These are phyloP conservation scores for Pterophyllum scalare DNA, from an alignment of 2,113 vertebrate species.

Conservation along the genomic window DNA sequence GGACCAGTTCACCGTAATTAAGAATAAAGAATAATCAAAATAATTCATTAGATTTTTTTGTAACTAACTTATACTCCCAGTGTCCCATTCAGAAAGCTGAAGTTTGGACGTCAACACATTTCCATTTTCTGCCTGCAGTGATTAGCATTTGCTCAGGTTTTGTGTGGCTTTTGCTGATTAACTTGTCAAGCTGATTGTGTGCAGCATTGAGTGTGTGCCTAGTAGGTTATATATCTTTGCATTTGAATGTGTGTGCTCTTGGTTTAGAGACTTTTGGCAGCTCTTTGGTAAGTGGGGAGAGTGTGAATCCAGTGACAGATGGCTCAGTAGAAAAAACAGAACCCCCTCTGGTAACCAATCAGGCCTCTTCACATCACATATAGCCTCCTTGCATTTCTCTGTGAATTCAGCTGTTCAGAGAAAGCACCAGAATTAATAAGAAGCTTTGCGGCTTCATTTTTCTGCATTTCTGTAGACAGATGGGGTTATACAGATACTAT, in stretches of 20 bases:
- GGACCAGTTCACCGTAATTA: not conserved
- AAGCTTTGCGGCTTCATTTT: not conserved
- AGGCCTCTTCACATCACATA: constrained; percentile 45
- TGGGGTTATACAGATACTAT: not conserved
- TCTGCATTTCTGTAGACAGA: not conserved
- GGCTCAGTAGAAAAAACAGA: constrained; percentile 58
- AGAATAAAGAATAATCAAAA: not conserved
- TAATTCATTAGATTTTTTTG: not conserved
- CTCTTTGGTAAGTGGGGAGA: constrained; percentile 50
- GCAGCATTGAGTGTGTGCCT: constrained; percentile 31
- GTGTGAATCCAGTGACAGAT: constrained; percentile 77
- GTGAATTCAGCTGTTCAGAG: constrained; percentile 11
- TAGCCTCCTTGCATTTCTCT: constrained; percentile 32
- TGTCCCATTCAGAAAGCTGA: not conserved
- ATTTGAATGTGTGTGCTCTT: constrained; percentile 35
- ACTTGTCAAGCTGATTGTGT: constrained; percentile 41
- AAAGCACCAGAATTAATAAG: not conserved
- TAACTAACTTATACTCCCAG: not conserved
- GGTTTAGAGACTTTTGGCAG: constrained; percentile 56
- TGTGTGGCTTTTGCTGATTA: constrained; percentile 34
- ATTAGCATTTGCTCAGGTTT: not conserved
- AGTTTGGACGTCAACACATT: constrained; percentile 1
- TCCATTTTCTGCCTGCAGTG: not conserved
- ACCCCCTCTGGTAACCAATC: constrained; percentile 64
- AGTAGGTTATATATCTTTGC: constrained; percentile 30